Evolutionary conservation across 30 jellyfish, hydroid and myxozoan species (phyloP), one percentile per base, ranked within the genome.

Genomic region (Catostylus mosaicus): DNA sequence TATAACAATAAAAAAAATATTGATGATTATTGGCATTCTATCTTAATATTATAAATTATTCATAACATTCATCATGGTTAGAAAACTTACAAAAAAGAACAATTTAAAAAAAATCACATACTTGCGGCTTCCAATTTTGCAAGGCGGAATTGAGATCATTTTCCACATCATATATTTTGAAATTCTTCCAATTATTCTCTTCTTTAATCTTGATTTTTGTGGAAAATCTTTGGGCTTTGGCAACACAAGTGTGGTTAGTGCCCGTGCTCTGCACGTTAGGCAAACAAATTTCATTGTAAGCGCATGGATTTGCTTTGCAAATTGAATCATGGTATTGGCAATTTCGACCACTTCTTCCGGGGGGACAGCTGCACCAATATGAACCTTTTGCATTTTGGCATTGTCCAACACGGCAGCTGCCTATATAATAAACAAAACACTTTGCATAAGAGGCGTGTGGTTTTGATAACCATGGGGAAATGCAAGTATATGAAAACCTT

Each of bases 351-450:
- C 96, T 52, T 36, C 45, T 52, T 1, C 82, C 96, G 27, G 59
- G 7, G 23, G 96, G 96, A 63, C 99, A 94, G 67, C 40, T 63
- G 83, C 99, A 94, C 84, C 84, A 47, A 62, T 73, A 88, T 12
- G 99, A 94, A 7, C 99, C 99, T 11, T 48, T 30, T 30, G 35
- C 67, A 68, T 88, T 84, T 12, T 52, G 82, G 89, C 97, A 88
- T 12, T 33, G 60, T 23, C 99, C 97, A 33, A 54, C 57, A 23
- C 23, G 75, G 47, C 84, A 82, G 36, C 47, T 45, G 9, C 67
- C 82, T 48, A 67, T 3, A 50, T 37, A 45, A 38, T 0, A 26
- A 43, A 40, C n/a, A n/a, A n/a, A n/a, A n/a, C n/a, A n/a, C n/a
- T n/a, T n/a, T n/a, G n/a, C n/a, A n/a, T n/a, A n/a, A n/a, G n/a